phyloP scores from a whole-genome alignment of 2,888 invertebrate species.

The Boloria euphrosyne region DNA sequence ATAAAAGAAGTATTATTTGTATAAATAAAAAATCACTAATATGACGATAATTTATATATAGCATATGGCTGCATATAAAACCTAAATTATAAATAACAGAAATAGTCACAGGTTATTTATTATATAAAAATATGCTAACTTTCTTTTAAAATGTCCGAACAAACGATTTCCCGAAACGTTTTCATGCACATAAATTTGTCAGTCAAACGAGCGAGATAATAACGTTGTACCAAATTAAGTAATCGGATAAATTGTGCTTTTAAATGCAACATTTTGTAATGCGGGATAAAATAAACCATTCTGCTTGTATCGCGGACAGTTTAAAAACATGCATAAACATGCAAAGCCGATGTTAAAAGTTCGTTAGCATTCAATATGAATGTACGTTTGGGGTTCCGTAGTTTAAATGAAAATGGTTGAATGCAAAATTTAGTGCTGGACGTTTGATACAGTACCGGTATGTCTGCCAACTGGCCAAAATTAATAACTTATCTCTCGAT shows the following conservation, averaged over 20 bases:
- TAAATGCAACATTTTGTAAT: conserved; percentile 42
- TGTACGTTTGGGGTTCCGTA: conserved; percentile 13
- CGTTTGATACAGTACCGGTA: no score
- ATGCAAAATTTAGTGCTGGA: background rate
- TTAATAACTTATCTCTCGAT: no score
- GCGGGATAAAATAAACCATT: conserved; percentile 41
- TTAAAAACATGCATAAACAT: conserved; percentile 42
- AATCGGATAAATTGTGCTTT: conserved; percentile 38
- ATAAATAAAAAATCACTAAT: no score
- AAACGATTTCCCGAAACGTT: conserved; percentile 25
- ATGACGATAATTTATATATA: no score
- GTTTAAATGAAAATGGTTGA: background rate
- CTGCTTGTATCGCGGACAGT: conserved; percentile 35
- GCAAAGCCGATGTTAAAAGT: conserved; percentile 31
- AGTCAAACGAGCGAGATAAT: conserved; percentile 36
- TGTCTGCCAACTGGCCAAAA: no score
- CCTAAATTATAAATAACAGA: no score
- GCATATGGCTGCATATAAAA: no score
- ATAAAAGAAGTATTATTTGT: no score
- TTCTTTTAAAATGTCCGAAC: conserved; percentile 5
- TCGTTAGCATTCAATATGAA: conserved; percentile 10
- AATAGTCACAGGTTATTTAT: no score
- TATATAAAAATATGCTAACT: background rate
- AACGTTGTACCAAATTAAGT: conserved; percentile 40
- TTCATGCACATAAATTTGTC: conserved; percentile 32